Conservation (phyloP, 2,797 vertebrate genomes). For the Ceyx erithaca region DNA sequence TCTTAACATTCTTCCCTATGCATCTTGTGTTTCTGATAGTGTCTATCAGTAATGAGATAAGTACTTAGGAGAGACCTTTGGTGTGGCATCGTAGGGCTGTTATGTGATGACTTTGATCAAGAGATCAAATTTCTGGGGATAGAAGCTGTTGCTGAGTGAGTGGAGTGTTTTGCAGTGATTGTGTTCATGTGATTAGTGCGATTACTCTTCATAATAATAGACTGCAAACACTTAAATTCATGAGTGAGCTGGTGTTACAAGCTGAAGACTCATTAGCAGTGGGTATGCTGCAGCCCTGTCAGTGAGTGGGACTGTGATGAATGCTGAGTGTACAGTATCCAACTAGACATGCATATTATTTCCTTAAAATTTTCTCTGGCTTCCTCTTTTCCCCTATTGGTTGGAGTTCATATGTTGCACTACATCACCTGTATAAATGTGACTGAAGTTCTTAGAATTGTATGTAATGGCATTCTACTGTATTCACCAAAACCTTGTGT, state of each 20-base stretch:
- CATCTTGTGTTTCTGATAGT: background rate
- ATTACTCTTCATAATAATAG: background rate
- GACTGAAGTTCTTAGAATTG: background rate
- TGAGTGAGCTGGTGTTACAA: background rate
- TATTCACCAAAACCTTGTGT: background rate
- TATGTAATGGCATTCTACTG: background rate
- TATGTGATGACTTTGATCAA: background rate
- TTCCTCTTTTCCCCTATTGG: background rate
- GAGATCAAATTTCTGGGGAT: background rate
- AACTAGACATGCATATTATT: background rate
- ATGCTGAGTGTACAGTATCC: background rate
- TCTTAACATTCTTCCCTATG: background rate
- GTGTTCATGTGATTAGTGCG: background rate
- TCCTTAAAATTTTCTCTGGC: background rate
- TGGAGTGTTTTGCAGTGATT: background rate
- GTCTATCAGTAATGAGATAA: background rate
- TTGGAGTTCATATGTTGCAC: background rate
- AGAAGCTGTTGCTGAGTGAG: background rate
- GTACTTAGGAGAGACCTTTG: background rate
- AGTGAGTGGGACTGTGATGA: background rate
- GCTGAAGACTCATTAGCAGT: background rate
- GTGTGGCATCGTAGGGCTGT: background rate
- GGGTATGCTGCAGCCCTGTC: background rate
- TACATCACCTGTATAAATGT: background rate
- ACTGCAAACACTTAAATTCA: background rate